Base-by-base conservation (phyloP, 2,113 vertebrate genomes). In the Saccopteryx bilineata region DNA sequence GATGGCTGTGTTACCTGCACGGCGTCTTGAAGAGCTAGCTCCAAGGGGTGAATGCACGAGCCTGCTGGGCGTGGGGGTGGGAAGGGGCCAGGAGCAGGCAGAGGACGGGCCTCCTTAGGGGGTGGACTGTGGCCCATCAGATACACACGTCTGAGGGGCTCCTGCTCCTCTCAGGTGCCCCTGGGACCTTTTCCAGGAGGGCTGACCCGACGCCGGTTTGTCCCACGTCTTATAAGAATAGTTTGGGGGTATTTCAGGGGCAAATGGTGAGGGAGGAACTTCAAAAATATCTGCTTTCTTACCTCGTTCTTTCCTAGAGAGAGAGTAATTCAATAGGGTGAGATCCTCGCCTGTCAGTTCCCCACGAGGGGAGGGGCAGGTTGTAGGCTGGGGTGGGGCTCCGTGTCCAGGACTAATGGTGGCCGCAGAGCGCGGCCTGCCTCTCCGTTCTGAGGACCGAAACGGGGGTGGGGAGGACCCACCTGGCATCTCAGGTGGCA, bases 1-100 rank as follows among this genome's bases (percentile, higher is more conserved):
- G 95, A 63, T 31, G 18, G 68, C 82, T 8, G 5, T 21, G 63
- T 76, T 88, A 11, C 23, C 39, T 48, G 88, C 82, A 2, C 3
- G 0, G 87, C 6, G 69, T 97, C 87, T 54, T 56, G 54, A 97
- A 28, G 23, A 78, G 39, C 66, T 28, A 78, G 39, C 66, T n/a
- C 1, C 50, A 13, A 5, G 58, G 78, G 24, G 39, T 28, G 19
- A 23, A 48, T 23, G 52, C 39, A 3, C 39, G 68, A 61, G 54
- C 2, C 63, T 18, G 31, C 31, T 13, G 50, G 65, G 52, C 12
- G 1, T 1, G 3, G 11, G 14, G 21, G 46, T 5, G n/a, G 33
- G 61, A 18, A 10, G 61, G 61, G 19, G 5, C 0, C 0, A 14
- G 52, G 9, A 19, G 33, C 7, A 26, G 28, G 72, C 4, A 10